These are phyloP conservation scores for Sipunculus nudus DNA, from an alignment of 2,888 invertebrate species.

Conservation along the genomic window DNA sequence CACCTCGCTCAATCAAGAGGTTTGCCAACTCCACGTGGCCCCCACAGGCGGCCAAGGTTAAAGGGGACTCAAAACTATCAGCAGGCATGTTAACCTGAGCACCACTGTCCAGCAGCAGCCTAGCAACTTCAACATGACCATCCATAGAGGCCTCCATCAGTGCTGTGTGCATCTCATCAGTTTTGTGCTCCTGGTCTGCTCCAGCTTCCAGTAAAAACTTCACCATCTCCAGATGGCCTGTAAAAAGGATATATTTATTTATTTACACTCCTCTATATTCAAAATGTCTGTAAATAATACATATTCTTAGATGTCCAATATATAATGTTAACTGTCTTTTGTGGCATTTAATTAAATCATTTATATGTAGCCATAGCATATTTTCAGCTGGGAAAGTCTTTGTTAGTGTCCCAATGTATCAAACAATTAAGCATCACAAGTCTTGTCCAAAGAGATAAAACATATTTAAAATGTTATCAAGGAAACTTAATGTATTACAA, in stretches of 20 bases:
- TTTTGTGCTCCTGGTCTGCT: constrained; percentile 97
- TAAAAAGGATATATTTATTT: constrained; percentile 12
- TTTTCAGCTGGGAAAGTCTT: too few relatives aligned
- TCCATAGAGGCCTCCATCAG: constrained; percentile 99
- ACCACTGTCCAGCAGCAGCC: constrained; percentile 92
- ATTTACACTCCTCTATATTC: too few relatives aligned
- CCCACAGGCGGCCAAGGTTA: constrained; percentile 97
- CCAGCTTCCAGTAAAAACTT: constrained; percentile 93
- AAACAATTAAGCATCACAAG: too few relatives aligned
- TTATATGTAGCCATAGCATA: too few relatives aligned
- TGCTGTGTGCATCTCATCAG: constrained; percentile 99
- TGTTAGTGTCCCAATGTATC: too few relatives aligned
- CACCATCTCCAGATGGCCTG: constrained; percentile 93
- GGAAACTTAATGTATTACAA: too few relatives aligned
- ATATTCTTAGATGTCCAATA: too few relatives aligned
- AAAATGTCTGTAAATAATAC: too few relatives aligned
- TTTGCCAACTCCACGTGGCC: constrained; percentile 98
- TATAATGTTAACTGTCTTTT: too few relatives aligned
- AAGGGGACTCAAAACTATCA: constrained; percentile 98
- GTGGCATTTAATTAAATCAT: too few relatives aligned
- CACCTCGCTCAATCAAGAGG: constrained; percentile 93
- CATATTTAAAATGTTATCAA: too few relatives aligned
- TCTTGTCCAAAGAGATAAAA: too few relatives aligned
- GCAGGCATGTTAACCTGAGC: constrained; percentile 99
- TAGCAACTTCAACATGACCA: constrained; percentile 97